These are phyloP conservation scores for Tetranychus piercei DNA, from an alignment of 2,888 invertebrate species.

Conservation along the genomic window DNA sequence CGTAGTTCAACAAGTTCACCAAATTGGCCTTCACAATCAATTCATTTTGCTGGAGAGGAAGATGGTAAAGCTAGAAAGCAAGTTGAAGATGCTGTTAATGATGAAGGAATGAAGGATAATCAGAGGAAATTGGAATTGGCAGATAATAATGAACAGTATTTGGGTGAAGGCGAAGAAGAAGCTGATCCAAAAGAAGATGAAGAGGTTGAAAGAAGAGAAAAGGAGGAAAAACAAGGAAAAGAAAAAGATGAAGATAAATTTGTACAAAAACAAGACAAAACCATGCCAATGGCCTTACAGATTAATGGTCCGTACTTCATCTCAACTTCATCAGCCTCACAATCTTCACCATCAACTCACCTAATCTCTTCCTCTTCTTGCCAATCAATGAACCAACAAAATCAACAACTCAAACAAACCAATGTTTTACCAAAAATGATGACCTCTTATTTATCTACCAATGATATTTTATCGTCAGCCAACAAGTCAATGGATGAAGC, in stretches of 20 bases:
- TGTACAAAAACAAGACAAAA: neutral
- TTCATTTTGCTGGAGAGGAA: neutral
- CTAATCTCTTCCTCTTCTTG: neutral
- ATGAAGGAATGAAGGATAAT: neutral
- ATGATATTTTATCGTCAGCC: neutral
- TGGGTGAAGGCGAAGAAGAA: neutral
- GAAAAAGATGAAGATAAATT: neutral
- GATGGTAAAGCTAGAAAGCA: neutral
- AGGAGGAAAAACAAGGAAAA: neutral
- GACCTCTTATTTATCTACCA: neutral
- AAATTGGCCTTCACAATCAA: neutral
- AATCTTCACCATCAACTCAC: neutral
- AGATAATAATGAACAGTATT: too few species aligned
- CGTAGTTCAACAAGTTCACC: slow-evolving; percentile 1
- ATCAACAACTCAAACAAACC: neutral
- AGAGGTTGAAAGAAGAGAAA: neutral
- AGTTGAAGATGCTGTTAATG: neutral
- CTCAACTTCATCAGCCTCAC: neutral
- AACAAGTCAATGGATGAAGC: neutral
- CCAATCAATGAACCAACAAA: neutral
- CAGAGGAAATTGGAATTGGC: neutral
- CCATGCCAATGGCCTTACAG: neutral
- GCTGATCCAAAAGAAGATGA: neutral
- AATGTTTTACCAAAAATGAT: neutral
- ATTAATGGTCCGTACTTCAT: neutral